phyloP scores from a whole-genome alignment of 2,797 vertebrate genomes.

The Rhinichthys osculus region DNA sequence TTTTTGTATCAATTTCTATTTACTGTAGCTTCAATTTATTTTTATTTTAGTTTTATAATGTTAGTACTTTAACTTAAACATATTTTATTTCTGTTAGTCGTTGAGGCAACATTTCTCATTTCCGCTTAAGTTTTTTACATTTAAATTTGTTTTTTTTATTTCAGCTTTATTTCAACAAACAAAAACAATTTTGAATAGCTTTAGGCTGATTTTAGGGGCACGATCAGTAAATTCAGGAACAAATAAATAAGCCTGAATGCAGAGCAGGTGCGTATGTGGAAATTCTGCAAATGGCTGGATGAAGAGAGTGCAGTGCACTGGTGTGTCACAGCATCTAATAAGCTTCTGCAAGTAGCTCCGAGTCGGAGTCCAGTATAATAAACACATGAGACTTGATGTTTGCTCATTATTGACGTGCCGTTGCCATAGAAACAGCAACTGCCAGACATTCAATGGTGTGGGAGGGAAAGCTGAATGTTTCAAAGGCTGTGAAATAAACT shows the following conservation, averaged over 20 bases:
- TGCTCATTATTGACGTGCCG: conserved; percentile 45
- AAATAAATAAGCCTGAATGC: not conserved
- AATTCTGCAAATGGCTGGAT: conserved; percentile 26
- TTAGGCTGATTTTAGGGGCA: not conserved
- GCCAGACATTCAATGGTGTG: conserved; percentile 9
- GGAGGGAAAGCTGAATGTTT: conserved; percentile 5
- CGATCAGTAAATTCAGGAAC: not conserved
- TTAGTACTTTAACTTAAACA: not conserved
- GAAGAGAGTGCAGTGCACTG: conserved; percentile 21
- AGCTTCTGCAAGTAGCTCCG: conserved; percentile 8
- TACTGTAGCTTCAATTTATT: not conserved
- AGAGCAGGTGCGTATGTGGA: conserved; percentile 22
- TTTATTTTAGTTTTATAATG: not conserved
- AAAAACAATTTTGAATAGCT: not conserved
- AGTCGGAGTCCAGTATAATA: conserved; percentile 42
- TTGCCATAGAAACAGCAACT: conserved; percentile 33
- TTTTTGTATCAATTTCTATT: not conserved
- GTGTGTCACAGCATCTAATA: conserved; percentile 20
- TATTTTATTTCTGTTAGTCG: not conserved
- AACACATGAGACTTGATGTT: conserved; percentile 49
- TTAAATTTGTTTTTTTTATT: not conserved
- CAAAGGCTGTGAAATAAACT: conserved; percentile 24
- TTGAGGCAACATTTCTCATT: not conserved
- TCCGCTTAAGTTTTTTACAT: not conserved
- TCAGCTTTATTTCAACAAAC: not conserved